Evolutionary conservation across 2,797 vertebrate species (phyloP), one percentile per base, ranked within the genome.

Genomic region (Micromesistius poutassou): DNA sequence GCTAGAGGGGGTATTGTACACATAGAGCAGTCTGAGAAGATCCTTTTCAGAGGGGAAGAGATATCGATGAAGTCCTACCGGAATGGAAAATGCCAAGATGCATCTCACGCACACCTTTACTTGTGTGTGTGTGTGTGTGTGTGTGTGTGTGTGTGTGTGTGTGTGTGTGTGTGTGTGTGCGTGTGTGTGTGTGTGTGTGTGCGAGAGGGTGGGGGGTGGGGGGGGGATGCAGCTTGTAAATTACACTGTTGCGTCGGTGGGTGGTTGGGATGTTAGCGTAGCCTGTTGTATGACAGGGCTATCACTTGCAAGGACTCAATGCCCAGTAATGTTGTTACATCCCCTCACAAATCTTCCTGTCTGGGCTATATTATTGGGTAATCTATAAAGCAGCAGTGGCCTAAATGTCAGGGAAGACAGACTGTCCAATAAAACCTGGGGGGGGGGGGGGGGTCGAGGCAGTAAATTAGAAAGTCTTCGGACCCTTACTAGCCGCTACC

Each of bases 1-100:
- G 81, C 38, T 80, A 33, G 76, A 74, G 68, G 75, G 78, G 55
- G 81, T 77, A 83, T 78, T 72, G 50, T 30, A 36, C 73, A 55
- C 78, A 73, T 79, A 80, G 82, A 77, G 77, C 68, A 70, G 33
- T 80, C 40, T 25, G 30, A 55, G 3, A 33, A 22, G 36, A 42
- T 42, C 40, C 2, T 10, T 38, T 14, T 36, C 35, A 36, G 35
- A 36, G 8, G 8, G 6, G 35, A 36, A 36, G 35, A 36, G 35
- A 36, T 36, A 36, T 42, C 14, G 40, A 42, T 42, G 40, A 14
- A 42, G 35, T 42, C 40, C 40, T 42, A 42, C 40, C 9, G 12
- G 40, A 42, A 42, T 13, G 10, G 13, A 42, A 42, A 42, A 10
- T 13, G 40, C 40, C 40, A 42, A 14, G 2, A 42, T 42, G 40